phyloP scores from a whole-genome alignment of 2,888 invertebrate species.

The Leptinotarsa haldemani region DNA sequence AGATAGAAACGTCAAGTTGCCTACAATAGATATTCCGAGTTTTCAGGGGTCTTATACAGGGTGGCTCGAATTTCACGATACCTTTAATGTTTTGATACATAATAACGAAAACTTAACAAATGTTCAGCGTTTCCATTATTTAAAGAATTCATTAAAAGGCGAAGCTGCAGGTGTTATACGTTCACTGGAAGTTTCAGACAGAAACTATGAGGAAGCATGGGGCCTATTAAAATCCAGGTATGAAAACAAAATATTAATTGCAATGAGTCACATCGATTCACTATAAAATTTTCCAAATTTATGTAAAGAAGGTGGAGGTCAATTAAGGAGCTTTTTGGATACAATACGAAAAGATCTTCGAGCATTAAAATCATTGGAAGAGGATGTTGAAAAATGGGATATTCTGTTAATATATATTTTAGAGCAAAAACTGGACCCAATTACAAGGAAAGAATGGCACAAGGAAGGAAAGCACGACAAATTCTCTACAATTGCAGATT shows the following conservation, averaged over 20 bases:
- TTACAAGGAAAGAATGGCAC: too few relatives aligned
- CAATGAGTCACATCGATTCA: constrained; percentile 16
- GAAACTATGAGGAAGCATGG: constrained; percentile 18
- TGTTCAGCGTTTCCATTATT: constrained; percentile 22
- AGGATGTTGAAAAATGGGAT: constrained; percentile 11
- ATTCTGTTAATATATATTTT: constrained; percentile 23
- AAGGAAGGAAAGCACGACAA: too few relatives aligned
- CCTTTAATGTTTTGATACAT: constrained; percentile 20
- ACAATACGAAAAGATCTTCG: background rate
- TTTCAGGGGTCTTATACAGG: constrained; percentile 20
- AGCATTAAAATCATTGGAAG: background rate
- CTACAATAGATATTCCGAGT: background rate
- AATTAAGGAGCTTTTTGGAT: background rate
- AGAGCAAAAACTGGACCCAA: constrained; percentile 14
- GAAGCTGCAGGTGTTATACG: constrained; percentile 19
- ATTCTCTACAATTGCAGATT: too few relatives aligned
- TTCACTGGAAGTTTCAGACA: constrained; percentile 12
- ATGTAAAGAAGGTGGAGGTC: too few relatives aligned
- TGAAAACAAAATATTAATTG: constrained; percentile 15
- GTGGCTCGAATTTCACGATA: constrained; percentile 23
- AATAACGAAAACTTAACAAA: constrained; percentile 1
- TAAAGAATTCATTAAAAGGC: constrained; percentile 8
- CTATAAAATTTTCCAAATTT: background rate
- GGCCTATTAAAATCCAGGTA: constrained; percentile 1
- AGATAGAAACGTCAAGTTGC: constrained; percentile 26